Base-by-base conservation (phyloP, 2,888 invertebrate genomes). In the Tromatobia lineatoria region DNA sequence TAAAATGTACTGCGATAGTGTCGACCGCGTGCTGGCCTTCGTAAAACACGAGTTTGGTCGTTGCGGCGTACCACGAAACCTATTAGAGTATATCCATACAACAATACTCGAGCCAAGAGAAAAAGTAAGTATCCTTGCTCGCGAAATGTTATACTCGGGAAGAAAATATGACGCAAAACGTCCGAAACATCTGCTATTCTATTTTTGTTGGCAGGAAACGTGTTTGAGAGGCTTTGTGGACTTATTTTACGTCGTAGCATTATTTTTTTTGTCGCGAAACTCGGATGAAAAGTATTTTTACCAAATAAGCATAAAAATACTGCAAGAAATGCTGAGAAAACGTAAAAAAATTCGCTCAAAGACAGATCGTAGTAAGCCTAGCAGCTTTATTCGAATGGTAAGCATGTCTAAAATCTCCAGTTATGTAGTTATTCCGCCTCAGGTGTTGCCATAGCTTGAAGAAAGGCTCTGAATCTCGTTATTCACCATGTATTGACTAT, bases 121-220 rank as follows among this genome's bases (percentile, higher is more conserved):
- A 71, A 57, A 20, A 20, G 34, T 42, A n/a, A 38, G 8, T 13
- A 38, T 71, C 13, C 42, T 15, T 38, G 13, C 8, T 8, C 38
- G 10, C 34, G 18, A 42, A 57, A 59, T 42, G 50, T 23, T 23
- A 38, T 38, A 69, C 29, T 25, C 29, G 42, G 11, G 25, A n/a
- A 18, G 38, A 38, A 61, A 64, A 42, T 64, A 64, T 38, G 20
- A 38, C 20, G 64, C 64, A 38, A 38, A 38, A 64, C 34, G 64
- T 45, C 54, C 45, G 42, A 29, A 45, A 73, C 42, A 64, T 64
- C 42, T 45, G 25, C 71, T 10, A 73, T 57, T 73, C 71, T 59
- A 73, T 59, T 73, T 73, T n/a, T n/a, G 57, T 59, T 42, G 42
- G 57, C 23, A 25, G 6, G 11, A 73, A 73, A 73, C 57, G 71